Evolutionary conservation across 2,113 vertebrate species (phyloP), one percentile per base, ranked within the genome.

Genomic region (Erythrolamprus reginae): DNA sequence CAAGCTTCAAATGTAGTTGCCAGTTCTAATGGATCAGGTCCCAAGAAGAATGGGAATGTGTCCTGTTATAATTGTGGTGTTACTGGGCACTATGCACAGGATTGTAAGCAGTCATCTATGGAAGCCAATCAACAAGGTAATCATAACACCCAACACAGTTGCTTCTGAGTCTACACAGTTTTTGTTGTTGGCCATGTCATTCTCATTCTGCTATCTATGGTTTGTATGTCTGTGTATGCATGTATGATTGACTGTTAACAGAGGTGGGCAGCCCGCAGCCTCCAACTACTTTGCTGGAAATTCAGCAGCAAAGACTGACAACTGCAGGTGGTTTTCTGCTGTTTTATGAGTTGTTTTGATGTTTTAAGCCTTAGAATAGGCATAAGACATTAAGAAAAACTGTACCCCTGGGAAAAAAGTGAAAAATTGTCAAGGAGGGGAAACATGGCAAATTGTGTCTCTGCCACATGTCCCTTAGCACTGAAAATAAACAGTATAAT

Each of bases 21-120:
- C 96, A 96, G 93, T 95, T 94, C 96, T 92, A 98, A 97, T 94
- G 97, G 97, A 92, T 96, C 98, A 0, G 96, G 98, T 91, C 97
- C 97, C 89, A 99, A 99, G 98, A 99, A 99, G 97, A 98, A 97
- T 1, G 98, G 98, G 93, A 98, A 96, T n/a, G 95, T 98, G 89
- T 99, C 98, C 53, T 99, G 98, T 97, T 99, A 98, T 95, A 99
- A 98, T 98, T 99, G 98, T 94, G 98, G 98, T 61, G 95, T 98
- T 89, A 98, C 97, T 93, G 98, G 98, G 47, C 98, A 99, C 97
- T 98, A 98, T 89, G 98, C 98, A 91, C 98, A 98, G 94, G 98
- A 99, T 96, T 99, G 98, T 97, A 99, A 98, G 96, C 98, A 99
- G 96, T 97, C 98, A 84, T 96, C 98, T 96, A 97, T 98, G 95